Evolutionary conservation across 2,888 invertebrate species (phyloP).

Genomic region (Diaphora mendica): DNA sequence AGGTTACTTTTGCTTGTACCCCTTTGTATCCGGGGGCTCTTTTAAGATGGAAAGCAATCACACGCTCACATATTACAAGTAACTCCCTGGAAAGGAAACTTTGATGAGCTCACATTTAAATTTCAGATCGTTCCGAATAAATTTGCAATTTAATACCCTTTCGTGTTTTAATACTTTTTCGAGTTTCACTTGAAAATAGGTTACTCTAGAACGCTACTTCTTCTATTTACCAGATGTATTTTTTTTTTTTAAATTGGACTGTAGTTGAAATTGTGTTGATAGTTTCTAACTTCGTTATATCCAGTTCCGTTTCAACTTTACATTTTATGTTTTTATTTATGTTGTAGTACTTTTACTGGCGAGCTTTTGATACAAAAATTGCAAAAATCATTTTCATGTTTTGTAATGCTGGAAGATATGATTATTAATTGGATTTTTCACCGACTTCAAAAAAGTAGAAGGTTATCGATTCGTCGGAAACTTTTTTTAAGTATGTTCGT

Average conservation of each 20-base stretch:
- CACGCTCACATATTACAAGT: constrained; percentile 63
- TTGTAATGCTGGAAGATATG: neutral
- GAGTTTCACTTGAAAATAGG: constrained; percentile 21
- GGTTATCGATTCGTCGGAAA: no score
- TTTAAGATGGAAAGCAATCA: constrained; percentile 66
- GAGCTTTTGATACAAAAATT: neutral
- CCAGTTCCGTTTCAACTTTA: constrained; percentile 3
- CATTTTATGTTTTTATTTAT: neutral
- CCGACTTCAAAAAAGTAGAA: no score
- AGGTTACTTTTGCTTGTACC: constrained; percentile 51
- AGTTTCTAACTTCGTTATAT: constrained; percentile 7
- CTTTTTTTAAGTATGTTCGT: no score
- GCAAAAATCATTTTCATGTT: neutral
- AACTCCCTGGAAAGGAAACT: constrained; percentile 67
- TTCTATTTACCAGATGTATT: constrained; percentile 15
- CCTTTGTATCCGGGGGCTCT: constrained; percentile 54
- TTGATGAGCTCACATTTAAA: constrained; percentile 82
- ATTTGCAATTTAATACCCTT: constrained; percentile 77
- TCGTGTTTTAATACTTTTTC: constrained; percentile 67
- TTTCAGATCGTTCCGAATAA: constrained; percentile 80
- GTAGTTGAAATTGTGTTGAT: constrained; percentile 13
- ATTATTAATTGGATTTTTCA: neutral
- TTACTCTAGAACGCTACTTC: constrained; percentile 15
- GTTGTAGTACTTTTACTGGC: neutral
- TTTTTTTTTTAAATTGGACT: constrained; percentile 10